These are phyloP conservation scores for Drosophila basisetae DNA, from an alignment of 2,888 invertebrate genomes.

Conservation along the genomic window DNA sequence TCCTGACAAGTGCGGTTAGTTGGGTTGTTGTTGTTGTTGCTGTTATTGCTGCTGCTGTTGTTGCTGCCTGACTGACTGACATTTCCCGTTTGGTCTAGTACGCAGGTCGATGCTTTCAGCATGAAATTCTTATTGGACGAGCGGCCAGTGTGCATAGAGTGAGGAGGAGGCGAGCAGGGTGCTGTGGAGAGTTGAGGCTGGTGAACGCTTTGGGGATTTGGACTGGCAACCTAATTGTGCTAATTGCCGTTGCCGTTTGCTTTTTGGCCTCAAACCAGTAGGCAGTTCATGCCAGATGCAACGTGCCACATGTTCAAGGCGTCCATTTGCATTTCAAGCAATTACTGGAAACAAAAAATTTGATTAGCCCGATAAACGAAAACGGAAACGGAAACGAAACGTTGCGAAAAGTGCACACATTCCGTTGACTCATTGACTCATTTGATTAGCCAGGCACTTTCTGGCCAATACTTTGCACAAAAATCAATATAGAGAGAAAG, in stretches of 20 bases:
- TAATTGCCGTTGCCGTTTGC: constrained; percentile 74
- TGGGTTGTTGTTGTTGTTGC: constrained; percentile 70
- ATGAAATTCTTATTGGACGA: constrained; percentile 70
- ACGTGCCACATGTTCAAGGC: constrained; percentile 50
- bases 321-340: constrained; percentile 79
- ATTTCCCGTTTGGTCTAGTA: constrained; percentile 56
- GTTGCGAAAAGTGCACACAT: constrained; percentile 48
- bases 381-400: constrained; percentile 44
- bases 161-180: not conserved
- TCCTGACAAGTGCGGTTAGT: constrained; percentile 84
- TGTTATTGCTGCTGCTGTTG: constrained; percentile 58
- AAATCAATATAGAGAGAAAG: not conserved
- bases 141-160: not conserved
- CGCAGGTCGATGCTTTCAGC: constrained; percentile 68
- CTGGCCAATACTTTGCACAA: constrained; percentile 8
- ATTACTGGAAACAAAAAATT: constrained; percentile 75
- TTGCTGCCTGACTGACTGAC: constrained; percentile 47
- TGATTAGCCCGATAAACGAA: constrained; percentile 55
- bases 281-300: constrained; percentile 17
- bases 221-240: constrained; percentile 82
- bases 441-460: constrained; percentile 55
- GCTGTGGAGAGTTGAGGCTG: constrained; percentile 32
- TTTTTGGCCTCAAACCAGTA: constrained; percentile 54
- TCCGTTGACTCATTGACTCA: constrained; percentile 55
- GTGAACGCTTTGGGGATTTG: constrained; percentile 79